Evolutionary conservation across 2,113 vertebrate genomes (phyloP).

Genomic region (Phalacrocorax aristotelis): DNA sequence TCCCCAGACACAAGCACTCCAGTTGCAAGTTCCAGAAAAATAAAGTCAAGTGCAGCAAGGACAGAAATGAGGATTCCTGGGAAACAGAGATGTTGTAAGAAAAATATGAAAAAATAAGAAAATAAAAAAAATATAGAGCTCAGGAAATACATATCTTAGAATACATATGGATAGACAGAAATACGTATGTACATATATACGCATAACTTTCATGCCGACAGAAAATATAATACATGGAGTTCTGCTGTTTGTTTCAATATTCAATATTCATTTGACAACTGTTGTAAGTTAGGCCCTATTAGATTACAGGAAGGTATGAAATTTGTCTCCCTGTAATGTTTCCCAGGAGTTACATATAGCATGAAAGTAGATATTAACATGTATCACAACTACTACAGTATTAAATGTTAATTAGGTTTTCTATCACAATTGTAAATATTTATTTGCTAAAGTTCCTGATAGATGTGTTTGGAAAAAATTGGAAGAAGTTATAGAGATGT

Average conservation of each 20-base stretch:
- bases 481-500: background rate
- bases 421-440: background rate
- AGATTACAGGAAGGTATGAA: background rate
- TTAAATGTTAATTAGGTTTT: background rate
- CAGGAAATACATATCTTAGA: background rate
- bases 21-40: background rate
- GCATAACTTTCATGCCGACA: background rate
- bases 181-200: background rate
- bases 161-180: background rate
- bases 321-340: background rate
- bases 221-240: background rate
- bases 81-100: background rate
- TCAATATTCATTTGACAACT: background rate
- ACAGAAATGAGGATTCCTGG: background rate
- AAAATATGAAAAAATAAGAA: background rate
- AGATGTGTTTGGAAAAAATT: background rate
- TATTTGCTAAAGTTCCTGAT: background rate
- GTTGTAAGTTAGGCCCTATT: background rate
- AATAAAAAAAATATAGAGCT: background rate
- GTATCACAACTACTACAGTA: background rate
- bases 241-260: background rate
- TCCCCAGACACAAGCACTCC: background rate
- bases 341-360: background rate
- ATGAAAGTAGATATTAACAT: background rate
- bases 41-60: background rate